Evolutionary conservation across 1,140 invertebrate species (phyloP), one percentile per base, ranked within the genome.

Genomic region (Drosophila aff.): DNA sequence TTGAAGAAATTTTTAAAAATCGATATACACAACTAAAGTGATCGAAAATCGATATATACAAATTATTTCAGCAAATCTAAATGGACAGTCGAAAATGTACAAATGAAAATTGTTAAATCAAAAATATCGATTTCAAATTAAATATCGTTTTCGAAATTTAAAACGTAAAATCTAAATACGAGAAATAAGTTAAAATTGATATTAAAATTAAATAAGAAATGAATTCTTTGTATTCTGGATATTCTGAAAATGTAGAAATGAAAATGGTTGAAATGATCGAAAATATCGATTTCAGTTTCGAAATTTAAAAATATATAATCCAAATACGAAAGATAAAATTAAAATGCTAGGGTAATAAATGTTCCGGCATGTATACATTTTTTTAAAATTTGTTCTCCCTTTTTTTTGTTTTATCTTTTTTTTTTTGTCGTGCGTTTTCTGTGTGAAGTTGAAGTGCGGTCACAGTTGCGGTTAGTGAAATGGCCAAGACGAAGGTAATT

Each of bases 401-500:
- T 43, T 23, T 43, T 47, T 8, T 16, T 26, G 13, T 26, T 23
- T 31, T 41, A 3, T 10, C 2, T 13, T n/a, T 38, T 26, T 31
- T 46, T 55, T 47, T 40, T 31, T 23, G 23, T 23, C 23, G 2
- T 49, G 15, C 33, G 16, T 46, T 53, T 59, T 28, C 53, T 59
- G 52, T 43, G 69, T 41, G 44, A 72, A 73, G 69, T 73, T 73
- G 52, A 73, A 73, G 67, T 72, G 69, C 53, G 69, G 69, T 73
- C 69, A 73, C 67, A 73, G 69, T 50, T 73, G 69, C 67, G 69
- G 69, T 61, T 73, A 50, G 28, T 49, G 44, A 38, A 72, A 72
- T 50, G 55, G 67, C 69, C 69, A 73, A 73, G 67, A 50, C 69
- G 53, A 53, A 67, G 69, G 53, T 73, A 73, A 73, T 73, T 73